Evolutionary conservation across 2,113 vertebrate species (phyloP).

Genomic region (Leuciscus idus): DNA sequence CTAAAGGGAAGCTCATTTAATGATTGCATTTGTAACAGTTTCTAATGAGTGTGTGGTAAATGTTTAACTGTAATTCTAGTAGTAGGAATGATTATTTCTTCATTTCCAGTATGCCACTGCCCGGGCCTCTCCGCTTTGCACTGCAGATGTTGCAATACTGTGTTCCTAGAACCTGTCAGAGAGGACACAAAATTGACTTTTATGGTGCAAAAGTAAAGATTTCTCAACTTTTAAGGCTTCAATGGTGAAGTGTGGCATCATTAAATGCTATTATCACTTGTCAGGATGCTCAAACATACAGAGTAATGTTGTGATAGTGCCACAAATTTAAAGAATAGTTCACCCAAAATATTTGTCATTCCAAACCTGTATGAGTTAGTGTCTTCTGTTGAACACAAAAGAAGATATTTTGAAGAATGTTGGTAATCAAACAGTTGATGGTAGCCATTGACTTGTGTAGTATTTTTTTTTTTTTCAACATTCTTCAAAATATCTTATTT

Average conservation of each 20-base stretch:
- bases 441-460: too few relatives aligned
- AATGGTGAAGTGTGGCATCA: neutral
- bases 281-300: neutral
- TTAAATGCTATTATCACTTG: neutral
- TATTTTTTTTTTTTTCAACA: too few relatives aligned
- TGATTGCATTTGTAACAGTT: neutral
- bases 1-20: neutral
- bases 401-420: too few relatives aligned
- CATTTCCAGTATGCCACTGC: conserved; percentile 88
- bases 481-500: too few relatives aligned
- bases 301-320: neutral
- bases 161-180: conserved; percentile 78
- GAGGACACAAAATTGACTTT: neutral
- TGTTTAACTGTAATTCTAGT: neutral
- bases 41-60: neutral
- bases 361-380: too few relatives aligned
- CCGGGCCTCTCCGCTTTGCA: conserved; percentile 90
- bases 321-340: too few relatives aligned
- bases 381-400: too few relatives aligned
- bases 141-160: conserved; percentile 98
- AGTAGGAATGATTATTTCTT: conserved; percentile 68
- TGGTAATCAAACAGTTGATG: too few relatives aligned
- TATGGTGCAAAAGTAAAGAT: neutral
- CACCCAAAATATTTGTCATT: too few relatives aligned
- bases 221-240: neutral